A percentile compares a stretch with the other conserved stretches of the same genome.
Conservation (phyloP, 2,113 vertebrate genomes). For the Syngnathus floridae region DNA sequence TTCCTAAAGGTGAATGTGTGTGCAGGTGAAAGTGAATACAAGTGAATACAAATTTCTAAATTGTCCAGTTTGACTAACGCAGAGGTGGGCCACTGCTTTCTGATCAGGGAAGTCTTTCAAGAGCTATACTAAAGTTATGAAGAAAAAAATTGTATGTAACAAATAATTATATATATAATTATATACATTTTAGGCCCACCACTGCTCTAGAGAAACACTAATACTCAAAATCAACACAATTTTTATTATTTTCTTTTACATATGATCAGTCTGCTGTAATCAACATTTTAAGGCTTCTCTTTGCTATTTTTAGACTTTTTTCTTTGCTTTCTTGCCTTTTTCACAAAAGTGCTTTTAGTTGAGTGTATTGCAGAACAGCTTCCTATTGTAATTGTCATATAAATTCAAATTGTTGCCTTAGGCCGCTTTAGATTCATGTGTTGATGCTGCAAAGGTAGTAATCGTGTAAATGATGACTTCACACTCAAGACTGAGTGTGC, state of each 20-base stretch:
- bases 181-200: neutral
- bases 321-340: constrained; percentile 23
- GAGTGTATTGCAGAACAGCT: constrained; percentile 39
- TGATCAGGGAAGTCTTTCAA: neutral
- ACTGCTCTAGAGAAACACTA: neutral
- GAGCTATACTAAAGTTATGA: neutral
- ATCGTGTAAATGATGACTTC: constrained; percentile 9
- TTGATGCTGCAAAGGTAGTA: constrained; percentile 7
- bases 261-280: constrained; percentile 10
- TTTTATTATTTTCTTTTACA: neutral
- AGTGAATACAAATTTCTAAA: neutral
- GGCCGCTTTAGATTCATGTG: constrained; percentile 20
- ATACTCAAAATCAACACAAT: neutral
- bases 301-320: neutral
- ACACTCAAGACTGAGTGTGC: constrained; percentile 7
- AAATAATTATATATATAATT: neutral
- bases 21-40: neutral
- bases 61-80: neutral
- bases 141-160: too few relatives aligned
- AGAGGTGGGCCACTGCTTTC: neutral
- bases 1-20: neutral
- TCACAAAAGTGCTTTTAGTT: constrained; percentile 7
- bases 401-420: constrained; percentile 15
- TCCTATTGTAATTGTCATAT: constrained; percentile 40
- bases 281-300: constrained; percentile 23